A percentile compares a stretch with the other conserved stretches of the same genome.
These are phyloP conservation scores for Antedon bifida DNA, from an alignment of 35 echinoderm and acorn worm genomes.

Conservation along the genomic window DNA sequence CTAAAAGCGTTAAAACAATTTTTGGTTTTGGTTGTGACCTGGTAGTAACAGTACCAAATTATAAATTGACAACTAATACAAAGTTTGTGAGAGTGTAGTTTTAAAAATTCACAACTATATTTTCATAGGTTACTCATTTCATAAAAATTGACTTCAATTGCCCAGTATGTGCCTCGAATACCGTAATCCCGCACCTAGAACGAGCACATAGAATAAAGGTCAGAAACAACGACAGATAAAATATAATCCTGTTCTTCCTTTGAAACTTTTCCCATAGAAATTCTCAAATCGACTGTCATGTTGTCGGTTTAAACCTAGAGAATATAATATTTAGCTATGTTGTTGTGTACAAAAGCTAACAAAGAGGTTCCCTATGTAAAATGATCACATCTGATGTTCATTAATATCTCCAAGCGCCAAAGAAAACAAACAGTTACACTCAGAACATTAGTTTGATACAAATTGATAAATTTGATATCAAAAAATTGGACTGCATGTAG, in stretches of 20 bases:
- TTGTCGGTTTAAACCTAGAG: neutral
- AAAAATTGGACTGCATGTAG: neutral
- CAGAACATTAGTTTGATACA: neutral
- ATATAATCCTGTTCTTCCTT: neutral
- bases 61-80: too few relatives aligned
- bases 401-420: neutral
- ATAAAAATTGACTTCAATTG: neutral
- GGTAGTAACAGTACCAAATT: too few relatives aligned
- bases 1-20: too few relatives aligned
- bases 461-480: neutral
- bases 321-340: neutral
- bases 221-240: neutral
- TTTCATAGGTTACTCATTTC: too few relatives aligned
- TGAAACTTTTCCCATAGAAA: neutral
- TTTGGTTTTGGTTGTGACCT: too few relatives aligned
- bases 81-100: too few relatives aligned
- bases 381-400: neutral
- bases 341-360: neutral
- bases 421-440: neutral
- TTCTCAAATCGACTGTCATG: neutral
- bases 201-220: neutral
- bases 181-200: neutral
- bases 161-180: neutral
- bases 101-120: too few relatives aligned
- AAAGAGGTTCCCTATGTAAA: neutral